Evolutionary conservation across 2,113 vertebrate genomes (phyloP).

Genomic region (Murina feae): DNA sequence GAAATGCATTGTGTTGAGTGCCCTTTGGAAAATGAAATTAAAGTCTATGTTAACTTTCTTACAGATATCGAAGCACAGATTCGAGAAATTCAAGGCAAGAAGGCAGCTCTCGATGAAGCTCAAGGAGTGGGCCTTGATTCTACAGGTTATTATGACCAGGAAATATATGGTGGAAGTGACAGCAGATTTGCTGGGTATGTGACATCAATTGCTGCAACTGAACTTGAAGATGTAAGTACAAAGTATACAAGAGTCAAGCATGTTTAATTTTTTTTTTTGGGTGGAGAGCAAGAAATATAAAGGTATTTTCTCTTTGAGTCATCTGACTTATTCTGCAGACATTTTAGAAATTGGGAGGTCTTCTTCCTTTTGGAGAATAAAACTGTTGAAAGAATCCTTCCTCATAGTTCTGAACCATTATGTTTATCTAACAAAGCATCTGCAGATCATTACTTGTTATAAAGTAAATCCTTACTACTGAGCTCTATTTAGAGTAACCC

Average conservation of each 20-base stretch:
- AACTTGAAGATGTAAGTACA: conserved; percentile 94
- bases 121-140: conserved; percentile 97
- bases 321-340: neutral
- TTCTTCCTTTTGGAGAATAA: neutral
- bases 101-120: conserved; percentile 92
- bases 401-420: neutral
- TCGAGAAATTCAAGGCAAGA: conserved; percentile 97
- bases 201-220: conserved; percentile 97
- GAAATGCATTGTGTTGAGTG: neutral
- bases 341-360: neutral
- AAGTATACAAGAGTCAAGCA: neutral
- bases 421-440: neutral
- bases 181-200: conserved; percentile 98
- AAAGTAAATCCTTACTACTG: neutral
- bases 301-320: neutral
- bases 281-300: neutral
- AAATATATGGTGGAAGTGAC: conserved; percentile 98
- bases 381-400: neutral
- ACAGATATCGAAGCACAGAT: conserved; percentile 99
- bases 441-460: neutral
- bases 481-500: neutral
- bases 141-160: conserved; percentile 96
- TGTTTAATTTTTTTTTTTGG: neutral
- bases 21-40: conserved; percentile 26
- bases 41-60: conserved; percentile 45